Percentiles rank a stretch among this genome's conserved stretches.
These are phyloP conservation scores for Melanostoma mellinum DNA, from an alignment of 2,888 invertebrate species.

Conservation along the genomic window DNA sequence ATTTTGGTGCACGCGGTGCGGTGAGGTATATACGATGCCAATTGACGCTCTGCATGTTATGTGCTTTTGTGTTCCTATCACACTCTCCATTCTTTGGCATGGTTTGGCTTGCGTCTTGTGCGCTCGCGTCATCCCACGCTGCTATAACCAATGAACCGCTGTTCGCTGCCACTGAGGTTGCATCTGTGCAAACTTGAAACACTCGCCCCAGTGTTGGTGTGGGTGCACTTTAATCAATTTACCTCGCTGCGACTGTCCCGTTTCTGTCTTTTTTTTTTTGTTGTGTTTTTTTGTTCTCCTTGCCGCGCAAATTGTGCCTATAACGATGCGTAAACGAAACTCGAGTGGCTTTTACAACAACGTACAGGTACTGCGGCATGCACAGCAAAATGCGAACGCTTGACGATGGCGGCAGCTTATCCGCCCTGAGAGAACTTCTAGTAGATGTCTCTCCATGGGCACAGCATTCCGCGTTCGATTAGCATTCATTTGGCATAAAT, in stretches of 20 bases:
- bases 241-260: constrained; percentile 49
- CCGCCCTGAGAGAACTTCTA: constrained; percentile 58
- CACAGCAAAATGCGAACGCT: constrained; percentile 12
- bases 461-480: constrained; percentile 71
- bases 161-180: constrained; percentile 49
- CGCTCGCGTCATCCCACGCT: constrained; percentile 62
- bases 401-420: constrained; percentile 25
- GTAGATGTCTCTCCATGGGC: constrained; percentile 52
- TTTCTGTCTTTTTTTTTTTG: constrained; percentile 32
- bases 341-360: constrained; percentile 35
- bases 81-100: constrained; percentile 54
- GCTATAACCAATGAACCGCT: constrained; percentile 21
- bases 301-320: constrained; percentile 63
- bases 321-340: constrained; percentile 70
- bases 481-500: constrained; percentile 71
- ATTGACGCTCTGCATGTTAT: constrained; percentile 67
- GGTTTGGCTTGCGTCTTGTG: constrained; percentile 27
- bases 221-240: constrained; percentile 72
- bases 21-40: constrained; percentile 27
- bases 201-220: constrained; percentile 50
- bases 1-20: constrained; percentile 18
- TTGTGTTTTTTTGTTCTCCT: background rate
- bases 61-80: constrained; percentile 68
- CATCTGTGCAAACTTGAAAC: constrained; percentile 67
- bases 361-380: constrained; percentile 33